Evolutionary conservation across 2,113 vertebrate genomes (phyloP).

Genomic region (Platysteira castanea): DNA sequence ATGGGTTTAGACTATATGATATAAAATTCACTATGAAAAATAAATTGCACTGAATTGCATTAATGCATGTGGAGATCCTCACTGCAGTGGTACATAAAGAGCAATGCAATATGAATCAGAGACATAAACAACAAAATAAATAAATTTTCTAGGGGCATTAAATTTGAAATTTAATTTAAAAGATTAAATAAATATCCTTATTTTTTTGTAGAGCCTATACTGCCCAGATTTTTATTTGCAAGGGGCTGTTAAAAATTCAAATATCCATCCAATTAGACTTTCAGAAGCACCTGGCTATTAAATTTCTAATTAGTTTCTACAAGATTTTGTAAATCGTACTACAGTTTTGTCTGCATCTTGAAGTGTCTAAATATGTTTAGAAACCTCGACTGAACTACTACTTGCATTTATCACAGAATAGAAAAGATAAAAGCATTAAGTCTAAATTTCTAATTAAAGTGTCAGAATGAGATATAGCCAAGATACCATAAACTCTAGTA

Average conservation of each 20-base stretch:
- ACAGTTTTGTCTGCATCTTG: not conserved
- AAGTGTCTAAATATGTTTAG: not conserved
- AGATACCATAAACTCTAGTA: not conserved
- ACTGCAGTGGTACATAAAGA: not conserved
- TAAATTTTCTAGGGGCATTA: not conserved
- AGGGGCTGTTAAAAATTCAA: not conserved
- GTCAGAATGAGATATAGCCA: constrained; percentile 33
- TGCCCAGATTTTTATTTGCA: not conserved
- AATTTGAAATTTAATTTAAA: not conserved
- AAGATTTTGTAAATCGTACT: not conserved
- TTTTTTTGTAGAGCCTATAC: not conserved
- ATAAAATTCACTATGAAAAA: not conserved
- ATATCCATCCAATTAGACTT: not conserved
- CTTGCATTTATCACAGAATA: not conserved
- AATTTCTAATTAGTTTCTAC: not conserved
- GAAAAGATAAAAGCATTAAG: not conserved
- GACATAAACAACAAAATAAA: not conserved
- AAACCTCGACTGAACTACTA: not conserved
- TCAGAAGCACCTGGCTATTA: not conserved
- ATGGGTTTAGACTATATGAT: not conserved
- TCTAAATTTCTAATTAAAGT: constrained; percentile 27
- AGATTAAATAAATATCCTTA: not conserved
- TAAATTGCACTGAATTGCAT: not conserved
- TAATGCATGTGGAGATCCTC: not conserved
- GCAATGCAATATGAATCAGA: not conserved